Conservation (phyloP, 2,888 invertebrate genomes). For the Lasioglossum marginatum region DNA sequence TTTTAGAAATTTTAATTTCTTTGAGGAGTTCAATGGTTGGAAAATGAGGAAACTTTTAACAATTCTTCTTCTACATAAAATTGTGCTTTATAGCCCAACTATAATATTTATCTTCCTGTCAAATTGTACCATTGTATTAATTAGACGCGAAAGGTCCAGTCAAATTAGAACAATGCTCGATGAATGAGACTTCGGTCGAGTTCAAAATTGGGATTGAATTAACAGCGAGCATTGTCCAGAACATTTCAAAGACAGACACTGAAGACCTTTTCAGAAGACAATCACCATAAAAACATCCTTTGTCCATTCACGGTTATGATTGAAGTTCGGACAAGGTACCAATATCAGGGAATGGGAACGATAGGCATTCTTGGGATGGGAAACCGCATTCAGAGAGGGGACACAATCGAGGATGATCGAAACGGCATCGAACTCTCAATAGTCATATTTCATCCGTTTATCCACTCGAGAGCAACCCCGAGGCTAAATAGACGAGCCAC, state of each 20-base stretch:
- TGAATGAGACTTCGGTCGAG: not conserved
- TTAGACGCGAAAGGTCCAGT: not conserved
- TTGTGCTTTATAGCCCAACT: not conserved
- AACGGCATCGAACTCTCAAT: slow-evolving; percentile 24
- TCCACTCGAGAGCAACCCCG: slow-evolving; percentile 54
- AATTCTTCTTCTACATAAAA: too few relatives aligned
- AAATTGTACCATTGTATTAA: not conserved
- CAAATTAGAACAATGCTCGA: not conserved
- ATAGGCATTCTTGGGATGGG: not conserved
- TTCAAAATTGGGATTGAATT: not conserved
- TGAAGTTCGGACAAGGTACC: not conserved
- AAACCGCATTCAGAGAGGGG: slow-evolving; percentile 12
- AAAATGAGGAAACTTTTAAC: too few relatives aligned
- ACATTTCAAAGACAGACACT: not conserved
- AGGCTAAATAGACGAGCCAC: slow-evolving; percentile 61
- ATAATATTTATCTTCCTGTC: not conserved
- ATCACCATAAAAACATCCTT: not conserved
- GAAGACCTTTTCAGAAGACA: not conserved
- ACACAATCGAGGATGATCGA: slow-evolving; percentile 40
- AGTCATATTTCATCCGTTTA: slow-evolving; percentile 68
- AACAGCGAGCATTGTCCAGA: not conserved
- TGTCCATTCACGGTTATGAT: not conserved
- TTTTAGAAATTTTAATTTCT: too few relatives aligned
- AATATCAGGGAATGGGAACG: not conserved
- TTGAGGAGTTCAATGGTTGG: too few relatives aligned